Conservation (phyloP, 2,113 vertebrate genomes). For the Tauraco erythrolophus region DNA sequence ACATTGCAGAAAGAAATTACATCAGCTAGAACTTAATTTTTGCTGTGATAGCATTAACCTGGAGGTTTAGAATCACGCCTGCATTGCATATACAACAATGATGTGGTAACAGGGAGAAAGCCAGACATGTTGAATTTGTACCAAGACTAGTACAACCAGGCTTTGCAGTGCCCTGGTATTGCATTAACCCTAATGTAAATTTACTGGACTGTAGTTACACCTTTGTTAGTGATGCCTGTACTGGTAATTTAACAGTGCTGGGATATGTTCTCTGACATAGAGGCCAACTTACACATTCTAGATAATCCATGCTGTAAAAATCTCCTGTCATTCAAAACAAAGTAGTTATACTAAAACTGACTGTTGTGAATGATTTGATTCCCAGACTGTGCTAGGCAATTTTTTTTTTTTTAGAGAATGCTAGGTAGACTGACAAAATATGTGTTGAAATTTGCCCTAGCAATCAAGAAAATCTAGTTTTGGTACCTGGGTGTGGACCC, state of each 20-base stretch:
- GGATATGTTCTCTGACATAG: background rate
- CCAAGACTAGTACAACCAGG: background rate
- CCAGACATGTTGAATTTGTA: background rate
- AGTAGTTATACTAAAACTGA: background rate
- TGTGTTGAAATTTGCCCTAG: background rate
- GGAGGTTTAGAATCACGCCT: background rate
- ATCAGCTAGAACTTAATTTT: background rate
- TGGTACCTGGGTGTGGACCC: background rate
- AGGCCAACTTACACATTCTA: background rate
- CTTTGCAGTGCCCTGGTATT: background rate
- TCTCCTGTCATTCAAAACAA: background rate
- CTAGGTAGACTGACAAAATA: background rate
- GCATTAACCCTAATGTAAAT: background rate
- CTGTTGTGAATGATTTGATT: fast-evolving
- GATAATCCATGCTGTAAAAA: background rate
- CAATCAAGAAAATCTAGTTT: background rate
- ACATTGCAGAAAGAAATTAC: background rate
- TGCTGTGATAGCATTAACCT: background rate
- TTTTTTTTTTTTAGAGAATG: background rate
- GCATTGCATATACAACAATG: background rate
- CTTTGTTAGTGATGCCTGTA: background rate
- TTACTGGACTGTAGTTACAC: background rate
- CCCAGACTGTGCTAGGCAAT: background rate
- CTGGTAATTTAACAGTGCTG: background rate
- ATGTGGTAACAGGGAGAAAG: background rate